Percentiles rank a stretch among this genome's conserved stretches.
These are phyloP conservation scores for Clostera curtula DNA, from an alignment of 2,888 invertebrate genomes.

Conservation along the genomic window DNA sequence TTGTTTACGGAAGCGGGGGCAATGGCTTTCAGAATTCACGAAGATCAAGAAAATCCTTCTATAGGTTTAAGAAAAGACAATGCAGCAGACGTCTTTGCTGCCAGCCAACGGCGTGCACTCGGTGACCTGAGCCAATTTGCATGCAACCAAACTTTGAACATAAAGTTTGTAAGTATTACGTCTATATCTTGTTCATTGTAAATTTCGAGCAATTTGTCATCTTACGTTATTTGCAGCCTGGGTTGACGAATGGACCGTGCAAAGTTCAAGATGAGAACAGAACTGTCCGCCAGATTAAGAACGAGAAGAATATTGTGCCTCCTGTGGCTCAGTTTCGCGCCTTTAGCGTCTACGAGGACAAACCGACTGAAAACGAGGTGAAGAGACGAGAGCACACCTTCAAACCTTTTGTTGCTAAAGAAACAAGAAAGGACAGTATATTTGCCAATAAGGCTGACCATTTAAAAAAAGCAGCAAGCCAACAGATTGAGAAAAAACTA, in stretches of 20 bases:
- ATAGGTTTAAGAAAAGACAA: slow-evolving; percentile 70
- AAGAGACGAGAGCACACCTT: slow-evolving; percentile 59
- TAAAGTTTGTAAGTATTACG: slow-evolving; percentile 68
- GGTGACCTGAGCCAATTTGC: slow-evolving; percentile 77
- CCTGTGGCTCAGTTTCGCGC: slow-evolving; percentile 85
- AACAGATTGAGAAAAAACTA: slow-evolving; percentile 45
- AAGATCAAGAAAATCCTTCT: slow-evolving; percentile 84
- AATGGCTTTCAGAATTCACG: slow-evolving; percentile 87
- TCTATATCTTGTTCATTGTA: slow-evolving; percentile 6
- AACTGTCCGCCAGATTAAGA: slow-evolving; percentile 61
- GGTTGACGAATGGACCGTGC: slow-evolving; percentile 59
- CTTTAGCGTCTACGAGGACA: slow-evolving; percentile 84
- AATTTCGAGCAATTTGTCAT: slow-evolving; percentile 5
- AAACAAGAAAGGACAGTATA: slow-evolving; percentile 49
- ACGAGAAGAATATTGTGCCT: slow-evolving; percentile 67
- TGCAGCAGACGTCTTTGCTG: slow-evolving; percentile 58
- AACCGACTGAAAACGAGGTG: slow-evolving; percentile 56
- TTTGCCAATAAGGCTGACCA: slow-evolving; percentile 50
- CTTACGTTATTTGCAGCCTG: slow-evolving; percentile 39
- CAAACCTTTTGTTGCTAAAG: slow-evolving; percentile 61
- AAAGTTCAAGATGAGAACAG: slow-evolving; percentile 68
- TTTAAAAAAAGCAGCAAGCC: slow-evolving; percentile 46
- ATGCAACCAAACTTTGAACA: slow-evolving; percentile 67
- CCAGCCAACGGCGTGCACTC: slow-evolving; percentile 77
- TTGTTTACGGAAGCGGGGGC: slow-evolving; percentile 56